A percentile compares a stretch with the other conserved stretches of the same genome.
phyloP scores from a whole-genome alignment of 2,113 vertebrate genomes.

The Aplodontia rufa region DNA sequence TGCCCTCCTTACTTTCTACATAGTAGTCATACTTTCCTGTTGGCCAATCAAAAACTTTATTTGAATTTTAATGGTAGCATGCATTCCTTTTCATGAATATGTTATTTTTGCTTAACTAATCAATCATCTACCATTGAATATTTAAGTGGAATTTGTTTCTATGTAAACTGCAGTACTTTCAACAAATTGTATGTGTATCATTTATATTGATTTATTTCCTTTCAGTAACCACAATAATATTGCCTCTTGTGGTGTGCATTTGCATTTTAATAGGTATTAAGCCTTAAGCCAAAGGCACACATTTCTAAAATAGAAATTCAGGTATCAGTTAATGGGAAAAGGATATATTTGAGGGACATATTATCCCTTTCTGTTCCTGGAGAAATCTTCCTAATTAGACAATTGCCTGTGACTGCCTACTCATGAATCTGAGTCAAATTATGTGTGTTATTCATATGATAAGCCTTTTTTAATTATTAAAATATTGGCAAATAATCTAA shows the following conservation, averaged over 20 bases:
- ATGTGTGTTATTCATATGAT: neutral
- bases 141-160: neutral
- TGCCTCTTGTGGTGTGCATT: constrained; percentile 47
- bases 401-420: neutral
- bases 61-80: constrained; percentile 11
- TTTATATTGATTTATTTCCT: constrained; percentile 47
- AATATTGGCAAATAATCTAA: constrained; percentile 44
- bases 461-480: constrained; percentile 33
- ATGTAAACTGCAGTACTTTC: neutral
- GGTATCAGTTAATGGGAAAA: constrained; percentile 31
- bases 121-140: neutral
- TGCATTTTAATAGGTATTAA: constrained; percentile 58
- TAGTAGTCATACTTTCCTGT: neutral
- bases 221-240: constrained; percentile 33
- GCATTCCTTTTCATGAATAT: neutral
- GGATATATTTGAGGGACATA: neutral
- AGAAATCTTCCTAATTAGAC: constrained; percentile 38
- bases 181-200: constrained; percentile 29
- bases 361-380: neutral
- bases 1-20: neutral
- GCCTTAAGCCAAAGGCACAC: constrained; percentile 23
- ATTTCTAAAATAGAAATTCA: constrained; percentile 52
- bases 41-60: neutral
- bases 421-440: constrained; percentile 42
- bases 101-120: neutral